Evolutionary conservation across 2,888 invertebrate genomes (phyloP), one percentile per base, ranked within the genome.

Genomic region (Miltochrista miniata): DNA sequence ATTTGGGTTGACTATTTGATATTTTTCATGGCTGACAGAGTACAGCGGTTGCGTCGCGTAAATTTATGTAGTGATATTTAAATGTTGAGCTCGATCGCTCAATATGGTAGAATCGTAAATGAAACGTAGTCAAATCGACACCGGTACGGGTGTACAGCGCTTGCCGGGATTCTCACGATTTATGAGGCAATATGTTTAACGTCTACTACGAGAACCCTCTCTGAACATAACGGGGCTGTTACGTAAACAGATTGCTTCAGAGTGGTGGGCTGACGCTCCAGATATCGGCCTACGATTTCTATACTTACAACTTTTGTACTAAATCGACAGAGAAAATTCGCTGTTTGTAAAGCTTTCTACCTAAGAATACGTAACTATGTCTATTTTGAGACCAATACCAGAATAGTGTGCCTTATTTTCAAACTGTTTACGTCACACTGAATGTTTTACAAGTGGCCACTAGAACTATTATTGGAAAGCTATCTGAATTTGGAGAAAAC

Each of bases 161-260:
- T 83, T 76, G 88, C 82, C 79, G 86, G 90, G 90, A 90, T 91
- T 87, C 88, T 76, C 83, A 83, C 82, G 89, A 91, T 91, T 91
- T 91, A 91, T 91, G 90, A 85, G 88, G 90, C 88, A 91, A 91
- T 91, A 91, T 91, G 90, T 91, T 91, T 89, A 90, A 90, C 90
- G 90, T 90, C 90, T 89, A 87, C 80, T 85, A 83, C 85, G 88
- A 76, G 80, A 88, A 87, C 89, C 89, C 88, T 89, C 88, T 85
- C 84, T 70, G 85, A 85, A 85, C 87, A 87, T 90, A 91, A 90
- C 90, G 90, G 90, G 85, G 84, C 84, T 85, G 90, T 91, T 90
- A 91, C 90, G 88, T 89, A 90, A 90, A 90, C 89, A 91, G 87
- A 91, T 91, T 90, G 90, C 87, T 83, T 81, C 85, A 85, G 86